phyloP scores from a whole-genome alignment of 1,140 invertebrate species.

The Heterodera carotae region DNA sequence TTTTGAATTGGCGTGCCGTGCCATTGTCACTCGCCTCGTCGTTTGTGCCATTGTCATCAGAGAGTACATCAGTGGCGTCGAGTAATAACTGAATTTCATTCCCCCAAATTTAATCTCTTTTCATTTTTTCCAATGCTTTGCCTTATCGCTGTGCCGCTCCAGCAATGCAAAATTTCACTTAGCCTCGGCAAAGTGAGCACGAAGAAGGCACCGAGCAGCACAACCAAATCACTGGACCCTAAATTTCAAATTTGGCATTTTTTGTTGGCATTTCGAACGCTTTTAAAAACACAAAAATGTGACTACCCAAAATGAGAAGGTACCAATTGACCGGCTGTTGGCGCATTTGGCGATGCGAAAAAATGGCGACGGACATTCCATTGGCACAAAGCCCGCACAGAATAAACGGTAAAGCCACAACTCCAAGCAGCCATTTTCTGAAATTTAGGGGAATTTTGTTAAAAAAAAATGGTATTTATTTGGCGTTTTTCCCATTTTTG shows the following conservation, averaged over 20 bases:
- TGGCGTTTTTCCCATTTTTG: conserved; percentile 1
- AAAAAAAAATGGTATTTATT: neutral
- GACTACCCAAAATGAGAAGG: conserved; percentile 53
- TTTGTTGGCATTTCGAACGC: conserved; percentile 13
- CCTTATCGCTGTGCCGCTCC: conserved; percentile 50
- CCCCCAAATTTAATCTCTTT: neutral
- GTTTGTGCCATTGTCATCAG: conserved; percentile 59
- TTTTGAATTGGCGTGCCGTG: conserved; percentile 50
- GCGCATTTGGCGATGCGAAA: conserved; percentile 54
- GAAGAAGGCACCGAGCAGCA: conserved; percentile 56
- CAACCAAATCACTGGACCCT: conserved; percentile 45
- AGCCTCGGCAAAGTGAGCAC: conserved; percentile 52
- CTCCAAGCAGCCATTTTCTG: conserved; percentile 34
- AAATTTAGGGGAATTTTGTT: conserved; percentile 19
- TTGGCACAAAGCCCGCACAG: conserved; percentile 53
- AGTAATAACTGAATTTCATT: conserved; percentile 43
- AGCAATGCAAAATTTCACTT: conserved; percentile 47
- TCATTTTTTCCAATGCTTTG: conserved; percentile 5
- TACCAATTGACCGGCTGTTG: conserved; percentile 56
- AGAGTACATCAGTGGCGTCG: conserved; percentile 43
- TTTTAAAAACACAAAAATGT: neutral
- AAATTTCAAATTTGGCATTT: neutral
- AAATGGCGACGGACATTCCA: conserved; percentile 55
- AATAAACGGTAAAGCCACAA: conserved; percentile 59
- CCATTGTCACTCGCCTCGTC: conserved; percentile 53